phyloP scores from a whole-genome alignment of 1,140 invertebrate species.

The Pararge aegeria region DNA sequence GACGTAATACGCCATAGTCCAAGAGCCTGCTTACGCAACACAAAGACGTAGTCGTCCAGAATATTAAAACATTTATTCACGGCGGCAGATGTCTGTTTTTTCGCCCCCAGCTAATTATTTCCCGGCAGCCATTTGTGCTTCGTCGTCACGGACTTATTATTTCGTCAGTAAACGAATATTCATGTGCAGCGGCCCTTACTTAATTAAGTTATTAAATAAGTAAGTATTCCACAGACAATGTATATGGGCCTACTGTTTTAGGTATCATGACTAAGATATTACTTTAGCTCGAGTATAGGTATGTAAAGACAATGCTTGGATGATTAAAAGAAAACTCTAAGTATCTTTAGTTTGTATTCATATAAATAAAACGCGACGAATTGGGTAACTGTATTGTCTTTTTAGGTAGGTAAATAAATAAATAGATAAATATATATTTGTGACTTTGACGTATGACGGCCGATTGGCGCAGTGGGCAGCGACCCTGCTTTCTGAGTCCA shows the following conservation, averaged over 20 bases:
- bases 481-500: no score
- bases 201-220: constrained; percentile 22
- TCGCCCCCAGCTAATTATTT: constrained; percentile 23
- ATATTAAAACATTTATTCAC: neutral
- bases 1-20: neutral
- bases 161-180: constrained; percentile 19
- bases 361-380: no score
- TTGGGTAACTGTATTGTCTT: no score
- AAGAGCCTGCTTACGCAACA: neutral
- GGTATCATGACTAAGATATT: neutral
- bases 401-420: no score
- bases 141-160: constrained; percentile 24
- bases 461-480: no score
- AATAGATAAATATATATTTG: no score
- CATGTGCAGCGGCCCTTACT: constrained; percentile 5
- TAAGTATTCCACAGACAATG: neutral
- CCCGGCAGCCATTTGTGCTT: constrained; percentile 10
- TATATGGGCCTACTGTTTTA: neutral
- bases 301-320: no score
- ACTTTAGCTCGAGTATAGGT: no score
- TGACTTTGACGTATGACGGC: no score
- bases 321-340: no score
- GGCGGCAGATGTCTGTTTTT: constrained; percentile 16
- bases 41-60: neutral
- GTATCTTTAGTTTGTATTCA: no score